These are phyloP conservation scores for Drosophila barbarae DNA, from an alignment of 2,888 invertebrate species.

Conservation along the genomic window DNA sequence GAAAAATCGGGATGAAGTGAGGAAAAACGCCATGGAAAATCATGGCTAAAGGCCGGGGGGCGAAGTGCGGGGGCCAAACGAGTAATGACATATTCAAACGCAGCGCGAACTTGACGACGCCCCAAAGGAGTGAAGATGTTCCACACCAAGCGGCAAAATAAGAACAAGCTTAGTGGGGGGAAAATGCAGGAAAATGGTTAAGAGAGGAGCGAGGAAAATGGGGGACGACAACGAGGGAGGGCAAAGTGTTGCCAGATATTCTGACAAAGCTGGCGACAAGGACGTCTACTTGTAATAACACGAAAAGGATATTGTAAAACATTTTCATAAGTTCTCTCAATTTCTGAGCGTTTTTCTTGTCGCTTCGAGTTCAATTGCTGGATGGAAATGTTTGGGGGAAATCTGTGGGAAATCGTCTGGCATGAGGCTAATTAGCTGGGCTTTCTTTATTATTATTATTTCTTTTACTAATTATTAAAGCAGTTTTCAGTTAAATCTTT, in stretches of 20 bases:
- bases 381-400: slow-evolving; percentile 16
- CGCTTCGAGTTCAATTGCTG: slow-evolving; percentile 31
- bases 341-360: slow-evolving; percentile 34
- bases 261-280: slow-evolving; percentile 78
- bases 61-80: slow-evolving; percentile 33
- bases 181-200: slow-evolving; percentile 14
- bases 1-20: not conserved
- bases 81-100: slow-evolving; percentile 71
- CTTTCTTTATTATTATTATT: not conserved
- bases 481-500: not conserved
- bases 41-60: slow-evolving; percentile 3
- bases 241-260: slow-evolving; percentile 71
- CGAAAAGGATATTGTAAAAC: slow-evolving; percentile 78
- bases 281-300: slow-evolving; percentile 77
- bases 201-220: slow-evolving; percentile 1
- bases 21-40: slow-evolving; percentile 7
- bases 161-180: slow-evolving; percentile 21
- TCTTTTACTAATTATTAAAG: not conserved
- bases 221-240: not conserved
- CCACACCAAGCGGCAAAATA: slow-evolving; percentile 17
- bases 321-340: slow-evolving; percentile 76
- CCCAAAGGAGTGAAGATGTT: slow-evolving; percentile 54
- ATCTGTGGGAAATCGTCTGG: not conserved
- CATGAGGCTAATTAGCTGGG: not conserved
- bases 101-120: slow-evolving; percentile 71